These are phyloP conservation scores for Holacanthella duospinosa DNA, from an alignment of 2,888 invertebrate genomes.

Conservation along the genomic window DNA sequence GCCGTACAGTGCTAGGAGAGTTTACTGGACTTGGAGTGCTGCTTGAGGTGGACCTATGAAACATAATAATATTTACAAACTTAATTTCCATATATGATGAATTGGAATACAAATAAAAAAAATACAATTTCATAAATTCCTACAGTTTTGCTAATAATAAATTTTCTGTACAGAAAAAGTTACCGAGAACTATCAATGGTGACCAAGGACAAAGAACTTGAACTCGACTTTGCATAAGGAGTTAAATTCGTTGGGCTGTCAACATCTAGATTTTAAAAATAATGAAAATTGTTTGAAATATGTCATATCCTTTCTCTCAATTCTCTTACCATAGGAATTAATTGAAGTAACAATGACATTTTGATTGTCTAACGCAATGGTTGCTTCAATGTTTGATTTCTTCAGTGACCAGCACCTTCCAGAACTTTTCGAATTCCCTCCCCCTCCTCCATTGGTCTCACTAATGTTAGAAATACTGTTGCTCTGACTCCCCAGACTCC, in stretches of 20 bases:
- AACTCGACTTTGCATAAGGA: slow-evolving; percentile 28
- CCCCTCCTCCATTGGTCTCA: slow-evolving; percentile 15
- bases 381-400: slow-evolving; percentile 22
- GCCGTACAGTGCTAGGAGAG: slow-evolving; percentile 32
- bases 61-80: no score
- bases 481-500: slow-evolving; percentile 30
- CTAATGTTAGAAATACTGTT: slow-evolving; percentile 23
- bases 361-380: slow-evolving; percentile 33
- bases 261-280: slow-evolving; percentile 2
- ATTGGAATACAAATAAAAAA: no score
- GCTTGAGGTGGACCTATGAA: slow-evolving; percentile 27
- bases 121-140: not conserved
- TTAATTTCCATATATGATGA: not conserved
- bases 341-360: slow-evolving; percentile 36
- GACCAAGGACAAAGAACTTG: slow-evolving; percentile 36
- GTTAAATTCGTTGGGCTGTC: slow-evolving; percentile 9
- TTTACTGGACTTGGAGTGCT: slow-evolving; percentile 36
- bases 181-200: slow-evolving; percentile 37
- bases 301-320: no score
- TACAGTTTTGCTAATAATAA: not conserved
- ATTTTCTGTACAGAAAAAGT: not conserved
- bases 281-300: not conserved
- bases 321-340: not conserved
- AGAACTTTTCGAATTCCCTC: slow-evolving; percentile 7
- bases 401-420: slow-evolving; percentile 31